These are phyloP conservation scores for Pseudomyrmex cubaensis DNA, from an alignment of 1,140 invertebrate species.

Conservation along the genomic window DNA sequence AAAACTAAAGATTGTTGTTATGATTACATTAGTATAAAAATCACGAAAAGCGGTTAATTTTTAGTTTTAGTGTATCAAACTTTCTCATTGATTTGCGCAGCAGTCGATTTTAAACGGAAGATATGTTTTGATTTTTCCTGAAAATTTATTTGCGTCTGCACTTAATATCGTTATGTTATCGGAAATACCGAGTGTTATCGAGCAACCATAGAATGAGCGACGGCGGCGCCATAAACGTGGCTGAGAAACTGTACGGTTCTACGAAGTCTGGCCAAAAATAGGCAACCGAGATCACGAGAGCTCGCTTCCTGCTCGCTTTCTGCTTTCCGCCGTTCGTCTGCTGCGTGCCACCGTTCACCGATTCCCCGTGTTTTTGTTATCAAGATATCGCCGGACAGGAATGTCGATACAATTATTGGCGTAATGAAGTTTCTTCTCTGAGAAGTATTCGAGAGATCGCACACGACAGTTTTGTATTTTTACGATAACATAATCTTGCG, in stretches of 20 bases:
- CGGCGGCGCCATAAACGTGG: slow-evolving; percentile 58
- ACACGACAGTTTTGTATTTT: slow-evolving; percentile 1
- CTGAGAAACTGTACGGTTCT: slow-evolving; percentile 65
- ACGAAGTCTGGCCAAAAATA: slow-evolving; percentile 71
- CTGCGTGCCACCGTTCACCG: slow-evolving; percentile 9
- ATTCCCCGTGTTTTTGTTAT: slow-evolving; percentile 15
- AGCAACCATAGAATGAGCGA: slow-evolving; percentile 59
- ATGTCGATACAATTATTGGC: slow-evolving; percentile 6
- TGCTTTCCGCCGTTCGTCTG: slow-evolving; percentile 30
- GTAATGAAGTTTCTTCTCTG: background rate
- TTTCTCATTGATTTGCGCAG: background rate
- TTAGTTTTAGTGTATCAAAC: background rate
- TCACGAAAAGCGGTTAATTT: too few species aligned
- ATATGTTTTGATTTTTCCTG: background rate
- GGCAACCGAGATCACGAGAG: slow-evolving; percentile 54
- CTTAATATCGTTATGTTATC: slow-evolving; percentile 22
- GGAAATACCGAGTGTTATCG: slow-evolving; percentile 28
- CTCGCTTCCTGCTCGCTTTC: slow-evolving; percentile 51
- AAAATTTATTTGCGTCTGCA: slow-evolving; percentile 27
- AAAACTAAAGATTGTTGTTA: too few species aligned
- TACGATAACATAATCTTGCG: background rate
- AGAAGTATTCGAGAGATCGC: background rate
- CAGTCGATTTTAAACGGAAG: background rate
- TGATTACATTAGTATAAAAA: too few species aligned
- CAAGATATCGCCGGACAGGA: background rate